Conservation (phyloP, 1,140 invertebrate species). For the Formica selysi region DNA sequence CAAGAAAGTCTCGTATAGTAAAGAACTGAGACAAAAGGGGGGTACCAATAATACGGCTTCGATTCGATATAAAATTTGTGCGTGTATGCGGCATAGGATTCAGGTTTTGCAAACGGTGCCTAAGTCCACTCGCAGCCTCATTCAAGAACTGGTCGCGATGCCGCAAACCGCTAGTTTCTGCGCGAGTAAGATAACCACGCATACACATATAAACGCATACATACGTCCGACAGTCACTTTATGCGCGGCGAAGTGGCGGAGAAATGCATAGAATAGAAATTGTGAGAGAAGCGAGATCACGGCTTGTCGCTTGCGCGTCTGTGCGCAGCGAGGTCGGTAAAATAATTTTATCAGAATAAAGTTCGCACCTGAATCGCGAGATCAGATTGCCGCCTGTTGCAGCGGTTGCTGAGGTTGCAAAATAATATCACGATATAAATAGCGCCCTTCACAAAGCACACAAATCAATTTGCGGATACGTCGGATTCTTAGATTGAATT, state of each 20-base stretch:
- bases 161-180: conserved; percentile 69
- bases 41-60: not conserved
- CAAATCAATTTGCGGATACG: conserved; percentile 24
- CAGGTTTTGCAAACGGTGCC: conserved; percentile 69
- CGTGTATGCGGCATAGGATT: conserved; percentile 46
- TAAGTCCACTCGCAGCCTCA: conserved; percentile 71
- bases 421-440: conserved; percentile 41
- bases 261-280: conserved; percentile 63
- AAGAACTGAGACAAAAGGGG: not conserved
- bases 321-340: not conserved
- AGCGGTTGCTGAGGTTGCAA: not conserved
- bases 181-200: conserved; percentile 33
- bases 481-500: conserved; percentile 30
- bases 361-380: conserved; percentile 8
- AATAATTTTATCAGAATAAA: conserved; percentile 50
- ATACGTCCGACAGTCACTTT: not conserved
- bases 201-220: not conserved
- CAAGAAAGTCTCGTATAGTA: not conserved
- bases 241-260: conserved; percentile 23
- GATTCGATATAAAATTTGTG: conserved; percentile 43
- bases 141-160: conserved; percentile 73
- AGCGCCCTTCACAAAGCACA: not conserved
- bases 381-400: conserved; percentile 31
- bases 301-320: conserved; percentile 9
- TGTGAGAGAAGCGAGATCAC: conserved; percentile 26